phyloP scores from a whole-genome alignment of 2,888 invertebrate species.

The Drosophila aldrichi region DNA sequence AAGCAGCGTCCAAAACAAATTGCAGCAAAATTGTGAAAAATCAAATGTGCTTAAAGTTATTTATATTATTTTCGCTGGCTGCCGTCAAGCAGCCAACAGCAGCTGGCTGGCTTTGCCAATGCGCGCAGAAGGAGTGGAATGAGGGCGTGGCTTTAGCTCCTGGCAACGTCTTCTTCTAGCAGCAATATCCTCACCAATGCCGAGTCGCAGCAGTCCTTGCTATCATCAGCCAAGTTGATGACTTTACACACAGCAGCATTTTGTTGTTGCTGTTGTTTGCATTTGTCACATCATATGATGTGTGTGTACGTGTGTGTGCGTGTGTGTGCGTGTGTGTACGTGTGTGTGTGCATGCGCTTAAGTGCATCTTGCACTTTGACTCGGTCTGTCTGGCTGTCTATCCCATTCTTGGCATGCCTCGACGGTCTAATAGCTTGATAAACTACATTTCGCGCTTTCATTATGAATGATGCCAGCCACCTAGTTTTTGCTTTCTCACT shows the following conservation, averaged over 20 bases:
- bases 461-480: slow-evolving; percentile 53
- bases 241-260: slow-evolving; percentile 50
- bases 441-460: slow-evolving; percentile 64
- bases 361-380: slow-evolving; percentile 68
- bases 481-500: background rate
- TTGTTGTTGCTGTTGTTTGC: slow-evolving; percentile 33
- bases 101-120: slow-evolving; percentile 21
- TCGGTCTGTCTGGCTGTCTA: slow-evolving; percentile 30
- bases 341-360: slow-evolving; percentile 41
- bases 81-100: slow-evolving; percentile 12
- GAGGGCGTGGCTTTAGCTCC: slow-evolving; percentile 11
- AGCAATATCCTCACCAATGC: slow-evolving; percentile 16
- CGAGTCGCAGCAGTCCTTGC: slow-evolving; percentile 22
- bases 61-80: slow-evolving; percentile 57
- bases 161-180: slow-evolving; percentile 35
- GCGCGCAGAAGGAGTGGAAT: too few relatives aligned
- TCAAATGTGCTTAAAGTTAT: slow-evolving; percentile 65
- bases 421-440: slow-evolving; percentile 72
- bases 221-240: slow-evolving; percentile 57
- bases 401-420: slow-evolving; percentile 32
- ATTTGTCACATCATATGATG: slow-evolving; percentile 35
- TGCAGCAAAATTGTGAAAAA: slow-evolving; percentile 68
- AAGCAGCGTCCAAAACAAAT: slow-evolving; percentile 49
- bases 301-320: background rate
- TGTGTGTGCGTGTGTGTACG: background rate